Evolutionary conservation across 2,888 invertebrate species (phyloP).

Genomic region (Taenaris catops): DNA sequence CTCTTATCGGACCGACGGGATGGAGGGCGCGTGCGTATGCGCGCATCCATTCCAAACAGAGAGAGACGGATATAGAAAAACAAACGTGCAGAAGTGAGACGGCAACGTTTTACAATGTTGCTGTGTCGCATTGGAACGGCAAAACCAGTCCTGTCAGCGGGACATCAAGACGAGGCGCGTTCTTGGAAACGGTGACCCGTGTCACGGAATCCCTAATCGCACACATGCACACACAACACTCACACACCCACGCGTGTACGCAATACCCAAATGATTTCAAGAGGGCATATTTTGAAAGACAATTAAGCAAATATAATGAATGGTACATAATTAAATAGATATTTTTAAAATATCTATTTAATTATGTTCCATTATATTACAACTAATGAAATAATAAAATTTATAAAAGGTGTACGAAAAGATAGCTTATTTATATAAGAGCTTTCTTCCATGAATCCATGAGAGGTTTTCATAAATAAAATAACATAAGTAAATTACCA

Average conservation of each 20-base stretch:
- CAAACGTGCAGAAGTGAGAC: conserved; percentile 43
- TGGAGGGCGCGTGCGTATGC: conserved; percentile 70
- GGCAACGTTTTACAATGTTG: conserved; percentile 56
- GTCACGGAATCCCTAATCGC: conserved; percentile 76
- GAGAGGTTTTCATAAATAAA: too few relatives aligned
- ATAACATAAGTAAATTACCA: too few relatives aligned
- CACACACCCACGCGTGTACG: conserved; percentile 21
- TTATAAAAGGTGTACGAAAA: too few relatives aligned
- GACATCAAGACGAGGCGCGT: conserved; percentile 75
- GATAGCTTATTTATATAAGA: too few relatives aligned
- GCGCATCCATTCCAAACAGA: conserved; percentile 64
- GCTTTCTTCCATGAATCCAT: too few relatives aligned
- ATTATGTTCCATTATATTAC: too few relatives aligned
- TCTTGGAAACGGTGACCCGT: conserved; percentile 78
- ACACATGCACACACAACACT: conserved; percentile 40
- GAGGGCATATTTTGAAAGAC: conserved; percentile 5
- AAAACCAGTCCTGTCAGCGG: conserved; percentile 79
- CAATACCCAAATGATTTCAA: conserved; percentile 3
- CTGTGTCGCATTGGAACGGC: conserved; percentile 60
- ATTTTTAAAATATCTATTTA: too few relatives aligned
- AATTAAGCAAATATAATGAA: conserved; percentile 3
- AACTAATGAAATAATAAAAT: too few relatives aligned
- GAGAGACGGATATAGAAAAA: conserved; percentile 32
- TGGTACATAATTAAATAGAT: too few relatives aligned
- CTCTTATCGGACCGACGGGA: conserved; percentile 62